Conservation (phyloP, 2,888 invertebrate species). For the Heliconius sara region DNA sequence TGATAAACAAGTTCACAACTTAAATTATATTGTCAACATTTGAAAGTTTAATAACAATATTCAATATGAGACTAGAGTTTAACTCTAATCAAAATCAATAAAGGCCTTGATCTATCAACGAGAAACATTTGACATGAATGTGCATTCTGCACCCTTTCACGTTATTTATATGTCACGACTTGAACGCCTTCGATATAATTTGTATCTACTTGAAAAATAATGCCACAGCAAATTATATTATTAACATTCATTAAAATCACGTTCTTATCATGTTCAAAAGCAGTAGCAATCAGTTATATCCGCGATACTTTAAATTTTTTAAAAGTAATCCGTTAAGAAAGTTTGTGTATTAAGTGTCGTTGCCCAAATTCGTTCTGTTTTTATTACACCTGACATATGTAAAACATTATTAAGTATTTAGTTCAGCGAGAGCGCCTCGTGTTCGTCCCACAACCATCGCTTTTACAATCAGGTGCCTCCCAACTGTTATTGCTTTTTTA, state of each 20-base stretch:
- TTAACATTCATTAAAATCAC: not conserved
- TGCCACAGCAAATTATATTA: not conserved
- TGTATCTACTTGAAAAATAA: not conserved
- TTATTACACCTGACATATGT: not conserved
- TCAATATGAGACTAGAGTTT: not conserved
- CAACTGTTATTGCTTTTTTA: not conserved
- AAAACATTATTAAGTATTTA: not conserved
- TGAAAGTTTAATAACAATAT: not conserved
- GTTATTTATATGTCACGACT: conserved; percentile 52
- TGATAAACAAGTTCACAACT: not conserved
- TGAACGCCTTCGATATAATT: conserved; percentile 15
- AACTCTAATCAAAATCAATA: conserved; percentile 25
- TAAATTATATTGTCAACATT: not conserved
- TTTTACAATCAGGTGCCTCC: not conserved
- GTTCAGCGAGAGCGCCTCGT: not conserved
- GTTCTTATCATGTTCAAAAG: not conserved
- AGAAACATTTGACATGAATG: conserved; percentile 48
- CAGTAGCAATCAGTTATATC: no score
- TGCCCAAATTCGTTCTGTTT: not conserved
- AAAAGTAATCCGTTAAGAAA: not conserved
- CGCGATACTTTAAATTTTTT: no score
- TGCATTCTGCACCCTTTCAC: conserved; percentile 56
- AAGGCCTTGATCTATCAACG: conserved; percentile 69
- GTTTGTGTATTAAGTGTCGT: not conserved
- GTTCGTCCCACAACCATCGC: not conserved